These are phyloP conservation scores for Stratiomys singularior DNA, from an alignment of 2,888 invertebrate genomes.

Conservation along the genomic window DNA sequence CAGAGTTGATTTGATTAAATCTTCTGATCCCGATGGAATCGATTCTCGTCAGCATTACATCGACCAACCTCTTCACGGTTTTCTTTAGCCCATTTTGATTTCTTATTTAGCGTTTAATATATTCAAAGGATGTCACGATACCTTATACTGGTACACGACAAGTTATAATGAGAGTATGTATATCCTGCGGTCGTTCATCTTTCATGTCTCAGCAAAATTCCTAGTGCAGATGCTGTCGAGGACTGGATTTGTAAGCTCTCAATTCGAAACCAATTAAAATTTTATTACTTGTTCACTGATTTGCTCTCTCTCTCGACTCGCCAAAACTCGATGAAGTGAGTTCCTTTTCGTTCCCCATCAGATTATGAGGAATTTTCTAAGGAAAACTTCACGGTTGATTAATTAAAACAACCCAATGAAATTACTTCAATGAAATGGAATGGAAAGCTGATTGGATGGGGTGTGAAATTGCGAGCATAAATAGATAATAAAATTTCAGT, in stretches of 20 bases:
- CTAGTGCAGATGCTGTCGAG: too few relatives aligned
- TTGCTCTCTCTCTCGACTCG: background rate
- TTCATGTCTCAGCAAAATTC: background rate
- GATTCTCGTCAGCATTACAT: background rate
- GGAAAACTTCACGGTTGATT: slow-evolving; percentile 24
- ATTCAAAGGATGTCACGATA: background rate
- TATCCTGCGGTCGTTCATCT: background rate
- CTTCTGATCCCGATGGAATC: background rate
- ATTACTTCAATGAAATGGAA: background rate
- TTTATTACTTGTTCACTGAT: slow-evolving; percentile 26
- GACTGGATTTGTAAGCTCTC: background rate
- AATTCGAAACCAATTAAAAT: slow-evolving; percentile 27
- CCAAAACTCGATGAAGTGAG: background rate
- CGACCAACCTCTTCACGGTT: background rate
- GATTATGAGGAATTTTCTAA: background rate
- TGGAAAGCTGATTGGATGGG: background rate
- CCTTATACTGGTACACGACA: background rate
- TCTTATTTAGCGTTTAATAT: background rate
- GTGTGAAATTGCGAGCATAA: too few relatives aligned
- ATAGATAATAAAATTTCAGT: too few relatives aligned
- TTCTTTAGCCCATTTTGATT: background rate
- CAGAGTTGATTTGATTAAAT: background rate
- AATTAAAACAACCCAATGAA: slow-evolving; percentile 1
- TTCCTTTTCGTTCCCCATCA: background rate
- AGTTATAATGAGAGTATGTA: background rate